Evolutionary conservation across 2,888 invertebrate species (phyloP), one percentile per base, ranked within the genome.

Genomic region (Linnaemya vulpina): DNA sequence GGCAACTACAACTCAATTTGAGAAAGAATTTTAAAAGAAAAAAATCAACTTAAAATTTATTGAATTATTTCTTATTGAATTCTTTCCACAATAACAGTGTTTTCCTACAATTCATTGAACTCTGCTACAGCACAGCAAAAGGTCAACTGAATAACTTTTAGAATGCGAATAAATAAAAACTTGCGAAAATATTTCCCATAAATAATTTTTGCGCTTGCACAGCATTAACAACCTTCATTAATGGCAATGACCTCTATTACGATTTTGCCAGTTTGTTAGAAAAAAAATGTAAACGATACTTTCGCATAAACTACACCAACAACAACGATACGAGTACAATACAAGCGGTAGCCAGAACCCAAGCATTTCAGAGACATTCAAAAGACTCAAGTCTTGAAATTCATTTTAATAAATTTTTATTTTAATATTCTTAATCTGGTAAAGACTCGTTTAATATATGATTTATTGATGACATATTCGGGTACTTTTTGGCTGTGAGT

Each of bases 181-280:
- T 9, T 17, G 20, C n/a, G 2, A 62, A 1, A 71, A 55, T 30
- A 49, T 38, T 62, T 51, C 22, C 49, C 55, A 73, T 68, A 62
- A 83, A 73, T 65, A 35, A 49, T 68, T 51, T 67, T 53, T 38
- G 9, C 15, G 25, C 30, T 55, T 40, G 15, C 20, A 49, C 71
- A 55, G 22, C 30, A 51, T 73, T 67, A 17, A 43, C 77, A 67
- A 46, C 22, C 25, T 43, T 65, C 49, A 10, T 25, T 58, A 17
- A 68, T 74, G 78, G 63, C 81, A 85, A 85, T 81, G 84, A 85
- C 81, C 78, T 78, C 70, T 65, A 81, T 62, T 46, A 53, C n/a
- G 62, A 20, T 60, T 60, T 60, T 70, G 51, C 60, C 38, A 30
- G 43, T 65, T 11, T 40, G 13, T 53, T 68, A 60, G 17, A 70